Conservation (phyloP, 2,113 vertebrate species). For the Eulemur rufifrons region DNA sequence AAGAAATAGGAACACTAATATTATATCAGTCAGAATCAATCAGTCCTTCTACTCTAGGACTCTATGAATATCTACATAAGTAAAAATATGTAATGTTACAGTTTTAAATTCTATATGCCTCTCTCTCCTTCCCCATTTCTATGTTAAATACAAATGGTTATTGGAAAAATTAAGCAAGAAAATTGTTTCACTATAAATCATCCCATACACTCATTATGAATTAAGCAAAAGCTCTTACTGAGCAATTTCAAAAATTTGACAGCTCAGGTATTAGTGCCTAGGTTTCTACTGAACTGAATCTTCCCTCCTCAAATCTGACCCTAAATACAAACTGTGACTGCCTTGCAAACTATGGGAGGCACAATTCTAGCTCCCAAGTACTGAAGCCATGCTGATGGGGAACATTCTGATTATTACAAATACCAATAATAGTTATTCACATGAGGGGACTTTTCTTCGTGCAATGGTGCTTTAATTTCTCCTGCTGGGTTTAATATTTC, state of each 20-base stretch:
- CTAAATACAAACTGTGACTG: not conserved
- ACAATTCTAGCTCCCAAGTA: not conserved
- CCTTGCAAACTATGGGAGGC: not conserved
- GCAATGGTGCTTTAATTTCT: not conserved
- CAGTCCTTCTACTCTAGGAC: not conserved
- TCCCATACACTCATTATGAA: not conserved
- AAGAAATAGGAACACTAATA: not conserved
- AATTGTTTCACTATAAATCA: not conserved
- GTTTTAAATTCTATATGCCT: not conserved
- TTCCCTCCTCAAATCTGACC: not conserved
- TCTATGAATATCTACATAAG: not conserved
- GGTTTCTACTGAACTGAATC: not conserved
- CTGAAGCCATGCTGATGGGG: not conserved
- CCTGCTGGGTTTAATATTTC: constrained; percentile 1
- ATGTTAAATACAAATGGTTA: not conserved
- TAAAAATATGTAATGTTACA: not conserved
- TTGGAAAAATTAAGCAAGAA: not conserved
- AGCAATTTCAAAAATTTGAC: not conserved
- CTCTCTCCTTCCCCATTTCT: not conserved
- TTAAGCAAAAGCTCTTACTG: not conserved
- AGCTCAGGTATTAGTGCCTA: not conserved
- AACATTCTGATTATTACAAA: not conserved
- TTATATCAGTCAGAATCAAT: not conserved
- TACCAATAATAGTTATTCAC: not conserved
- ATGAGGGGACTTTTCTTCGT: not conserved